Evolutionary conservation across 2,797 vertebrate genomes (phyloP), one percentile per base, ranked within the genome.

Genomic region (Psittacula echo): DNA sequence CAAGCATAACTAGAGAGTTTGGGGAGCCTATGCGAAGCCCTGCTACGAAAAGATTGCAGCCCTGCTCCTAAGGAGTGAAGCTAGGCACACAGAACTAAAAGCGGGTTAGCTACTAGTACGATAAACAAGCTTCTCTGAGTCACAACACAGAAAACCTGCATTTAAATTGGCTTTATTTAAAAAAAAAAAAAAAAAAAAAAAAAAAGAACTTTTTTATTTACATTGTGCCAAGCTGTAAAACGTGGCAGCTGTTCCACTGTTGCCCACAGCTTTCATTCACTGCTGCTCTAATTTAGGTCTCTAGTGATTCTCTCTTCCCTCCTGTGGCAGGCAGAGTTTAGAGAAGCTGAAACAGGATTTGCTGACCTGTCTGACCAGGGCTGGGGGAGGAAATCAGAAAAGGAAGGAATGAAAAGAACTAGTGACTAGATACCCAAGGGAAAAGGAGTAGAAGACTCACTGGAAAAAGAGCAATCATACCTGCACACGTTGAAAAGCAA

Each of bases 161-260:
- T 74, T 86, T 77, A 85, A 79, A 75, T 53, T 5, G 1, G 2
- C 10, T 70, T 85, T 4, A 1, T 82, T 53, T 12, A 29, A 53
- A 53, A 53, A n/a, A 56, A 3, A 54, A 34, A 2, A 1, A 3
- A 3, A 9, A 3, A 3, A 68, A 87, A 81, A 2, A 1, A 3
- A 3, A 68, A 87, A 81, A 2, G 1, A 42, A 42, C 3, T 24
- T 70, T 70, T 86, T 66, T 41, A 56, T 73, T 80, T 87, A 10
- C 42, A 39, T 34, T 89, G 18, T 62, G 13, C 3, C 17, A 68
- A 77, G 20, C 10, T 80, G 18, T 21, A 72, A 83, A 87, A 74
- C 0, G 0, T 13, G 29, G 30, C 42, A 82, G n/a, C 18, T 70
- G 30, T 85, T 90, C 11, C 50, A 89, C 30, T 1, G 4, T 5